Evolutionary conservation across 2,888 invertebrate species (phyloP).

Genomic region (Lithophane ornitopus): DNA sequence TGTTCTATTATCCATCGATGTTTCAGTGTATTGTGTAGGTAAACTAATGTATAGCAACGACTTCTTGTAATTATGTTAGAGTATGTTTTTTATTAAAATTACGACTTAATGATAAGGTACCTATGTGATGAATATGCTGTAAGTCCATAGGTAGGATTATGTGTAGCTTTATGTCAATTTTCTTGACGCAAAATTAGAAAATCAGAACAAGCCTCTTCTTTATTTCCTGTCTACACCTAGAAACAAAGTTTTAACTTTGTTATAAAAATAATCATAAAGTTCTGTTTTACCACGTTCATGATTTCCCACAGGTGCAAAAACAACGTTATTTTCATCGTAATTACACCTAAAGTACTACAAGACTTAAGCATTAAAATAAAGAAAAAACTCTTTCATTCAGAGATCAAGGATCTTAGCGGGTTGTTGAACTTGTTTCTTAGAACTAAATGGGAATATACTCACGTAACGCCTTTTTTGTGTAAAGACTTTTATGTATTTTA

Average conservation of each 20-base stretch:
- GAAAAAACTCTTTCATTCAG: conserved; percentile 50
- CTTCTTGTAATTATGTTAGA: background rate
- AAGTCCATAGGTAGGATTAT: background rate
- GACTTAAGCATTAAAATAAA: conserved; percentile 22
- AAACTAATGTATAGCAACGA: background rate
- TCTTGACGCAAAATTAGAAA: background rate
- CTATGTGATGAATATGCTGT: background rate
- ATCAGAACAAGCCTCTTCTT: background rate
- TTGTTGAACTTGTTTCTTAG: conserved; percentile 63
- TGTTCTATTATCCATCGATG: background rate
- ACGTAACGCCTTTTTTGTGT: conserved; percentile 53
- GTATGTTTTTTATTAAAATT: background rate
- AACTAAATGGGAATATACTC: conserved; percentile 54
- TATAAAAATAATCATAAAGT: background rate
- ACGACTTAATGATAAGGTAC: too few relatives aligned
- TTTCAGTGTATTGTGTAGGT: background rate
- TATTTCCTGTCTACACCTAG: background rate
- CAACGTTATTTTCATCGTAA: conserved; percentile 19
- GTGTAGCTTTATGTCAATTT: background rate
- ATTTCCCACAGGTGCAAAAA: conserved; percentile 14
- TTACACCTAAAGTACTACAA: conserved; percentile 24
- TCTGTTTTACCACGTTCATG: background rate
- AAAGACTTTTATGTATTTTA: conserved; percentile 30
- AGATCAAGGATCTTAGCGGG: conserved; percentile 63
- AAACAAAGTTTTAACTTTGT: background rate